Evolutionary conservation across 2,888 invertebrate species (phyloP).

Genomic region (Agelastica alni): DNA sequence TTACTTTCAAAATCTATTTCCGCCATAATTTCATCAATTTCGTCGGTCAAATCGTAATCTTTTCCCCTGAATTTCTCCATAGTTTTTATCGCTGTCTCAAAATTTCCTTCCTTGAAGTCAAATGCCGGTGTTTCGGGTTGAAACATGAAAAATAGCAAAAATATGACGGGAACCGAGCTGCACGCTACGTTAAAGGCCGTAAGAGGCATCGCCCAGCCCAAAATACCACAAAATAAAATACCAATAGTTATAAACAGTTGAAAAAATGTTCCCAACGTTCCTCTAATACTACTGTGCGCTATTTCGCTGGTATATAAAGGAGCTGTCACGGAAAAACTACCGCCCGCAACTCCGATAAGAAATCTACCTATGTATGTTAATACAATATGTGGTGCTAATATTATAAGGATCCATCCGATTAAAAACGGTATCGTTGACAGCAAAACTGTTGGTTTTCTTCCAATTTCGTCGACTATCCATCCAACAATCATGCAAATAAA

Average conservation of each 20-base stretch:
- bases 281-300: slow-evolving; percentile 77
- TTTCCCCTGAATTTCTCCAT: slow-evolving; percentile 71
- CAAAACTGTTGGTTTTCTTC: slow-evolving; percentile 70
- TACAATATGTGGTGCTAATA: slow-evolving; percentile 64
- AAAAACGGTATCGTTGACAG: slow-evolving; percentile 66
- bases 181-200: slow-evolving; percentile 67
- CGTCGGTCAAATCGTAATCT: slow-evolving; percentile 63
- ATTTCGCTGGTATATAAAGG: slow-evolving; percentile 85
- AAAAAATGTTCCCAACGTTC: slow-evolving; percentile 79
- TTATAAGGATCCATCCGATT: slow-evolving; percentile 71
- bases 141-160: slow-evolving; percentile 69
- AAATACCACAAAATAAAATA: slow-evolving; percentile 72
- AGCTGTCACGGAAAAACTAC: slow-evolving; percentile 77
- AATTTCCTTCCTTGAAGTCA: slow-evolving; percentile 64
- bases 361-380: slow-evolving; percentile 68
- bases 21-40: slow-evolving; percentile 64
- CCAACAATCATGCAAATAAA: slow-evolving; percentile 72
- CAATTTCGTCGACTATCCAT: slow-evolving; percentile 67
- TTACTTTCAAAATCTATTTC: neutral
- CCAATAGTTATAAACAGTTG: slow-evolving; percentile 82
- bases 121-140: slow-evolving; percentile 86
- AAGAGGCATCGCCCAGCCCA: slow-evolving; percentile 66
- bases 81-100: slow-evolving; percentile 68
- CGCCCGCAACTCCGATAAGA: slow-evolving; percentile 71
- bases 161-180: slow-evolving; percentile 66